Evolutionary conservation across 2,113 vertebrate species (phyloP).

Genomic region (Tachysurus fulvidraco): DNA sequence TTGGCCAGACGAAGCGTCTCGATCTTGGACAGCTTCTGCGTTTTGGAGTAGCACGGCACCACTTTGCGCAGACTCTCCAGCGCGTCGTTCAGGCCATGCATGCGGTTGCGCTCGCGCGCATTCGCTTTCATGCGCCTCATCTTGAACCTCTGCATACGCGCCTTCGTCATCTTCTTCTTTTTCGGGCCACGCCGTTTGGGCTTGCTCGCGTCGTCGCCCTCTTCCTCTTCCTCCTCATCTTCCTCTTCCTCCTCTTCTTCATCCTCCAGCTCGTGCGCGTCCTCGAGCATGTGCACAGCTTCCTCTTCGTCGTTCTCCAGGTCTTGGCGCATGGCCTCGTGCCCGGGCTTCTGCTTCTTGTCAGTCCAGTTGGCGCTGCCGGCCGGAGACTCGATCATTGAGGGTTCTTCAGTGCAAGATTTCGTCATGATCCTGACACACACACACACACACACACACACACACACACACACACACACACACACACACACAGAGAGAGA

Average conservation of each 20-base stretch:
- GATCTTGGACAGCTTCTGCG: conserved; percentile 97
- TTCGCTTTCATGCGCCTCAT: conserved; percentile 96
- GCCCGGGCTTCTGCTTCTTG: conserved; percentile 74
- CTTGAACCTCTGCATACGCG: conserved; percentile 93
- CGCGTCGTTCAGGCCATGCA: conserved; percentile 96
- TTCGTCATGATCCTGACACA: conserved; percentile 83
- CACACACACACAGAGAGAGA: not conserved
- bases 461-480: not conserved
- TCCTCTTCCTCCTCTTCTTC: conserved; percentile 89
- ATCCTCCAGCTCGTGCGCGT: conserved; percentile 87
- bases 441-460: conserved; percentile 2
- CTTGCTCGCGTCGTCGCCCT: conserved; percentile 89
- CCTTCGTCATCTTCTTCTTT: conserved; percentile 99
- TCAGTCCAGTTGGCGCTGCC: conserved; percentile 78
- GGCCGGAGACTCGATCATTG: conserved; percentile 78
- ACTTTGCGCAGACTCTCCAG: conserved; percentile 96
- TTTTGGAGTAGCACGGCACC: conserved; percentile 99
- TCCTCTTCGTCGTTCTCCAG: conserved; percentile 73
- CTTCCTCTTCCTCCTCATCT: conserved; percentile 85
- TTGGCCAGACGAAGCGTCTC: conserved; percentile 96
- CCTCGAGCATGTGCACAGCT: conserved; percentile 66
- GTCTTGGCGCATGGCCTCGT: conserved; percentile 68
- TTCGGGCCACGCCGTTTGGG: conserved; percentile 95
- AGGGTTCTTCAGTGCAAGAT: conserved; percentile 86
- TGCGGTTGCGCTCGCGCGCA: conserved; percentile 93